These are phyloP conservation scores for Orientallactaga sibirica DNA, from an alignment of 2,797 vertebrate genomes.

Conservation along the genomic window DNA sequence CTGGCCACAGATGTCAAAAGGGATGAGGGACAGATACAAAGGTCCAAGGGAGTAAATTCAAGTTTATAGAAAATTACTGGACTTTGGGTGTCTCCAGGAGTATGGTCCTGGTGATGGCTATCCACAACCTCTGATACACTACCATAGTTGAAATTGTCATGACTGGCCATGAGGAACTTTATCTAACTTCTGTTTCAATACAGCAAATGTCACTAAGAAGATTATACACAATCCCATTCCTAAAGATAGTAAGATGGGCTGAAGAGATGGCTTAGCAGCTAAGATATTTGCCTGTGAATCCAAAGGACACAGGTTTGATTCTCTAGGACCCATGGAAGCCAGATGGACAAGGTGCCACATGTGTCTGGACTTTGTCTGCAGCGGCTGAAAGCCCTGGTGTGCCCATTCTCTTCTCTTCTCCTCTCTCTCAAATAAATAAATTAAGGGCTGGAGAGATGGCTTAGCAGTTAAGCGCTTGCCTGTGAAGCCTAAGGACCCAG, in stretches of 20 bases:
- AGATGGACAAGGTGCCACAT: too few species aligned
- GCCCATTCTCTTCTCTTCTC: too few species aligned
- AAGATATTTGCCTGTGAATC: too few species aligned
- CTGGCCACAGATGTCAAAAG: neutral
- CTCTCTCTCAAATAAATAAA: too few species aligned
- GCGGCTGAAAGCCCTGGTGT: too few species aligned
- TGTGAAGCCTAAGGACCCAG: too few species aligned
- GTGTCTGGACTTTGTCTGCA: too few species aligned
- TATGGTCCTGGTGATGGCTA: neutral
- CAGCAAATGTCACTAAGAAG: neutral
- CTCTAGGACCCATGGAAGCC: too few species aligned
- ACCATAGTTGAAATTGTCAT: neutral
- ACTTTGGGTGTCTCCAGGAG: neutral
- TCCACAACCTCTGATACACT: neutral
- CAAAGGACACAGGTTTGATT: too few species aligned
- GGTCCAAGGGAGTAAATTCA: neutral
- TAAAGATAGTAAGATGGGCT: neutral
- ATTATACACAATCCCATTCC: neutral
- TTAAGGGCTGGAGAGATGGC: too few species aligned
- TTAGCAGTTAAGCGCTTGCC: too few species aligned
- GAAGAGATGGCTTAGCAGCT: neutral
- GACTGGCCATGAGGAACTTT: neutral
- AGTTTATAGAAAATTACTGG: neutral
- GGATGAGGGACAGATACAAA: neutral
- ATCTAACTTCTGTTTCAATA: slow-evolving; percentile 21